A percentile compares a stretch with the other conserved stretches of the same genome.
Conservation (phyloP, 2,113 vertebrate species). For the Oxyura jamaicensis region DNA sequence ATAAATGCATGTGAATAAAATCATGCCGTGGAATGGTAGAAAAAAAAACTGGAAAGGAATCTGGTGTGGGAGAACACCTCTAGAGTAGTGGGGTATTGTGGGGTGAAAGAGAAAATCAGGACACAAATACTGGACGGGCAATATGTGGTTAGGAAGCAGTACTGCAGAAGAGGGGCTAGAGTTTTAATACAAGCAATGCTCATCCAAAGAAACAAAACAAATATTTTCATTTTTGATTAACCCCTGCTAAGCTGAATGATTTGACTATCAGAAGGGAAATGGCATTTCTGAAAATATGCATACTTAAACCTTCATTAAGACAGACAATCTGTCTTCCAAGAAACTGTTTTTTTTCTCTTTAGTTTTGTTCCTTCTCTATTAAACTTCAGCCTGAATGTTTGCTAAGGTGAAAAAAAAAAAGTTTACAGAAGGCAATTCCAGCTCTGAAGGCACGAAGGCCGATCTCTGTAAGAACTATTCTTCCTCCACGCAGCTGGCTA, state of each 20-base stretch:
- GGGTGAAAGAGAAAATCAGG: background rate
- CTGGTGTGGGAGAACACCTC: background rate
- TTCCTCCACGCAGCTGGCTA: background rate
- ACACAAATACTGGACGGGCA: background rate
- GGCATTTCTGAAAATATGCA: background rate
- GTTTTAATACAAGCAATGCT: fast-evolving
- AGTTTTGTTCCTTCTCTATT: background rate
- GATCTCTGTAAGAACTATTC: background rate
- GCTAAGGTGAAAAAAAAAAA: background rate
- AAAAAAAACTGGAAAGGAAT: fast-evolving
- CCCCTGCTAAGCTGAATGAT: background rate
- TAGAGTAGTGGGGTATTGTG: fast-evolving
- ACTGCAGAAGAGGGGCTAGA: background rate
- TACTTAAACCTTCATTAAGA: background rate
- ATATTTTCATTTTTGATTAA: background rate
- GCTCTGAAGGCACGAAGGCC: background rate
- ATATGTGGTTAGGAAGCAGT: fast-evolving
- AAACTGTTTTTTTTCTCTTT: background rate
- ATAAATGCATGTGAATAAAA: background rate
- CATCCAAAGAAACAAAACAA: background rate
- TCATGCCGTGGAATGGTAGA: fast-evolving
- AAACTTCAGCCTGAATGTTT: background rate
- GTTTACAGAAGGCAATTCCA: background rate
- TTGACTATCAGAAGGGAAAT: background rate
- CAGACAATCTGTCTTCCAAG: background rate